Evolutionary conservation across 30 jellyfish, hydroid and myxozoan species (phyloP).

Genomic region (Aurelia sp.): DNA sequence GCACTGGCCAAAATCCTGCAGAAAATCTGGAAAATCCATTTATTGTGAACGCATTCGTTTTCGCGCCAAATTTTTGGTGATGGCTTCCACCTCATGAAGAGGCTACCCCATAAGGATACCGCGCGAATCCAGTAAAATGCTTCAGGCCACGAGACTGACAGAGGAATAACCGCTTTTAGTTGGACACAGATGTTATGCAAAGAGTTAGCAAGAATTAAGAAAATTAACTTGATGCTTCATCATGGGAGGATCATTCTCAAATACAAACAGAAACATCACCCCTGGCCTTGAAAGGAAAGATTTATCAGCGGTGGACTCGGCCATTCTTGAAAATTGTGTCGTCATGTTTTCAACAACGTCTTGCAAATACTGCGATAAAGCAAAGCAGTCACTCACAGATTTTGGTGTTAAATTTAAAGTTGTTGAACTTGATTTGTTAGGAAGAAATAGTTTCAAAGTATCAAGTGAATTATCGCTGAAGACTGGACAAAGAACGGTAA

Average conservation of each 20-base stretch:
- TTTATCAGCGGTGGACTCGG: conserved; percentile 41
- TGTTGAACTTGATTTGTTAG: conserved; percentile 65
- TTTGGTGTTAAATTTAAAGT: conserved; percentile 52
- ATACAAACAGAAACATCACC: background rate
- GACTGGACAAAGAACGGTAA: conserved; percentile 82
- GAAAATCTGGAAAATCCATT: no score
- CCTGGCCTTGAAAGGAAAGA: background rate
- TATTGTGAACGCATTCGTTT: no score
- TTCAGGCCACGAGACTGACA: no score
- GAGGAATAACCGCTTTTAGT: no score
- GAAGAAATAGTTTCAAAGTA: conserved; percentile 46
- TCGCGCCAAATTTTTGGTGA: no score
- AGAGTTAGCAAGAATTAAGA: no score
- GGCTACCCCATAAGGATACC: no score
- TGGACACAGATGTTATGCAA: no score
- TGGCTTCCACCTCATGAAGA: no score
- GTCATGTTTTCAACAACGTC: conserved; percentile 86
- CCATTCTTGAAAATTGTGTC: conserved; percentile 71
- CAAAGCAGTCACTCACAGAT: conserved; percentile 65
- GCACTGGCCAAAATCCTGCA: no score
- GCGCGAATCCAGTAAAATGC: no score
- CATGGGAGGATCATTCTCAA: conserved; percentile 47
- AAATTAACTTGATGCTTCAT: background rate
- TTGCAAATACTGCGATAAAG: conserved; percentile 84
- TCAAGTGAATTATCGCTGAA: conserved; percentile 55